phyloP scores from a whole-genome alignment of 2,113 vertebrate genomes.

The Lucifuga dentata region DNA sequence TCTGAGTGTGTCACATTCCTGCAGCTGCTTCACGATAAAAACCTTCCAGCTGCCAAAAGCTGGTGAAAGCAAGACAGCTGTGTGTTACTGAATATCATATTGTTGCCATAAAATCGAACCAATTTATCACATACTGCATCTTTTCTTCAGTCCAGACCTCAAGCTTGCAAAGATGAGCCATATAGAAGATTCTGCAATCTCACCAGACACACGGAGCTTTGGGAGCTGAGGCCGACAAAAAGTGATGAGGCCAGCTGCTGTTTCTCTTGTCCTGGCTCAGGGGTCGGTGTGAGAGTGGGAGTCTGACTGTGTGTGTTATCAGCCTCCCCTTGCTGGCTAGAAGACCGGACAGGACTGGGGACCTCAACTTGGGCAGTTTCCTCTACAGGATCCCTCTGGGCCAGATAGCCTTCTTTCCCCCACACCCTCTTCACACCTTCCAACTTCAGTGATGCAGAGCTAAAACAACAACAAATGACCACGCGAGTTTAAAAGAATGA shows the following conservation, averaged over 20 bases:
- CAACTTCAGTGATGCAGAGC: slow-evolving; percentile 86
- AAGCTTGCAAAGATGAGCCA: slow-evolving; percentile 26
- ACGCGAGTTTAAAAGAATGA: background rate
- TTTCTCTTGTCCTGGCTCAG: slow-evolving; percentile 86
- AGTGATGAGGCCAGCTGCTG: slow-evolving; percentile 91
- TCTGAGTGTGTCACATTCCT: no score
- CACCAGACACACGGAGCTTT: slow-evolving; percentile 88
- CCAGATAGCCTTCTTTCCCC: slow-evolving; percentile 95
- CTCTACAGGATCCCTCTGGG: slow-evolving; percentile 83
- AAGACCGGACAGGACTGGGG: slow-evolving; percentile 61
- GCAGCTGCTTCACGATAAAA: no score
- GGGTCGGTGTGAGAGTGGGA: slow-evolving; percentile 32
- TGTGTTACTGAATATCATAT: no score
- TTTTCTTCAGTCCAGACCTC: background rate
- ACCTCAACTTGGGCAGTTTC: slow-evolving; percentile 66
- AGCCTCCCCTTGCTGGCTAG: slow-evolving; percentile 58
- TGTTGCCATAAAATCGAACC: no score
- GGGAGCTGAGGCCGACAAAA: slow-evolving; percentile 89
- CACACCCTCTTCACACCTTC: slow-evolving; percentile 92
- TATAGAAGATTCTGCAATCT: slow-evolving; percentile 11
- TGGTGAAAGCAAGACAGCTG: no score
- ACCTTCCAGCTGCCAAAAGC: no score
- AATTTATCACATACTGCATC: background rate
- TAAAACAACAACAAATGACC: slow-evolving; percentile 57
- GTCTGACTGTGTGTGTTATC: slow-evolving; percentile 38